Percentiles rank a stretch among this genome's conserved stretches.
These are phyloP conservation scores for Drosophila watanabei DNA, from an alignment of 1,140 invertebrate genomes.

Conservation along the genomic window DNA sequence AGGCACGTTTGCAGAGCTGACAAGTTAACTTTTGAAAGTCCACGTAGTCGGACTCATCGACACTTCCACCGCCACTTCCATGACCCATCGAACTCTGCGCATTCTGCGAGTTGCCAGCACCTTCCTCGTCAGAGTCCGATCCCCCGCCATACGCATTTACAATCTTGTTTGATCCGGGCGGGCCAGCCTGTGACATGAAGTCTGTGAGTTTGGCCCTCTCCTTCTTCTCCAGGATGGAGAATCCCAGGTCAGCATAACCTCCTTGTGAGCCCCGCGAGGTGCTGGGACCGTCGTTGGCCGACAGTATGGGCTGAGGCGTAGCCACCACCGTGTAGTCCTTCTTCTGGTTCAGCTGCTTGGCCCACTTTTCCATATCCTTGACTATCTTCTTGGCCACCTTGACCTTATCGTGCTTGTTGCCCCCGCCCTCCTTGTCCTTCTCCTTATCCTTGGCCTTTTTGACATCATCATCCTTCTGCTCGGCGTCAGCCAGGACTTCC, in stretches of 20 bases:
- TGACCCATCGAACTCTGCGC: not conserved
- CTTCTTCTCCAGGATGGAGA: slow-evolving; percentile 93
- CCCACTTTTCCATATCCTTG: slow-evolving; percentile 98
- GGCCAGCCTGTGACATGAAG: slow-evolving; percentile 39
- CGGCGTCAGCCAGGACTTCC: slow-evolving; percentile 60
- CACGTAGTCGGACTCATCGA: slow-evolving; percentile 89
- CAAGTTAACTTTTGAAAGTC: slow-evolving; percentile 97
- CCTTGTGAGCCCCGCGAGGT: slow-evolving; percentile 69
- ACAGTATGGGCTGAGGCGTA: slow-evolving; percentile 67
- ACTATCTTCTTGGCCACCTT: slow-evolving; percentile 99
- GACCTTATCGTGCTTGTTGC: slow-evolving; percentile 91
- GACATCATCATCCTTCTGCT: slow-evolving; percentile 71
- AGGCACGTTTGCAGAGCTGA: slow-evolving; percentile 97
- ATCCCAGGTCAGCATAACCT: slow-evolving; percentile 95
- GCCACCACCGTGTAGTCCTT: slow-evolving; percentile 90
- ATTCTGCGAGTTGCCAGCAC: slow-evolving; percentile 86
- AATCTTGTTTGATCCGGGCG: slow-evolving; percentile 84
- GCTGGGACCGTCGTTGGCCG: slow-evolving; percentile 55
- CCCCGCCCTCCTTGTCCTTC: slow-evolving; percentile 68
- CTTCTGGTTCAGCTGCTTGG: slow-evolving; percentile 98
- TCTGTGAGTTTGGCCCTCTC: slow-evolving; percentile 63
- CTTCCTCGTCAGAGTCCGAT: slow-evolving; percentile 84
- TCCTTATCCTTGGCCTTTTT: slow-evolving; percentile 86
- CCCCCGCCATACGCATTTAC: slow-evolving; percentile 91
- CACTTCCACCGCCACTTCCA: slow-evolving; percentile 64